Percentiles rank a stretch among this genome's conserved stretches.
phyloP scores from a whole-genome alignment of 2,888 invertebrate genomes.

The Hirtodrosophila alboralis region DNA sequence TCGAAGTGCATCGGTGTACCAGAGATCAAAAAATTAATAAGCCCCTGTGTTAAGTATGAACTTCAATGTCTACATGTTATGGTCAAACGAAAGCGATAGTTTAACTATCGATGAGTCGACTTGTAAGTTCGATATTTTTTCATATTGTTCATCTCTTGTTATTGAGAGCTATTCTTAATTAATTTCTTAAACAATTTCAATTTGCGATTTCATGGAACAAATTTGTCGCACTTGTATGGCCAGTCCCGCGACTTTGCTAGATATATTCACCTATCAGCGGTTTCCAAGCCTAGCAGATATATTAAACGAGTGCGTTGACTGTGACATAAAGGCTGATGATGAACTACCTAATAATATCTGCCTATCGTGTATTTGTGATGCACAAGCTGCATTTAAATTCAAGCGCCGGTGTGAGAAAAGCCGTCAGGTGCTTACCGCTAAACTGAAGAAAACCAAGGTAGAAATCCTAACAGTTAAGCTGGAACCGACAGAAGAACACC shows the following conservation, averaged over 20 bases:
- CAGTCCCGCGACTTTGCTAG: slow-evolving; percentile 24
- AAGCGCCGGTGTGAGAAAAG: slow-evolving; percentile 73
- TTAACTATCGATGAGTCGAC: too few relatives aligned
- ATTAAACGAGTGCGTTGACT: slow-evolving; percentile 55
- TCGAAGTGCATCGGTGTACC: too few relatives aligned
- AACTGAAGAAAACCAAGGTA: slow-evolving; percentile 3
- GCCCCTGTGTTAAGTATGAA: too few relatives aligned
- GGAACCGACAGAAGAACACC: too few relatives aligned
- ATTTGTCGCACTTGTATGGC: slow-evolving; percentile 63
- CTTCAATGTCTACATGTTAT: too few relatives aligned
- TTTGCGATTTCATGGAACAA: slow-evolving; percentile 34
- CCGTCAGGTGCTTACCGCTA: slow-evolving; percentile 20
- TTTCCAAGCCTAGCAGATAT: slow-evolving; percentile 46
- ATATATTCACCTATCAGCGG: slow-evolving; percentile 42
- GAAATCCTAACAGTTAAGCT: neutral
- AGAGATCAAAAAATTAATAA: too few relatives aligned
- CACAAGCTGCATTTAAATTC: slow-evolving; percentile 66
- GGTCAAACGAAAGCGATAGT: too few relatives aligned
- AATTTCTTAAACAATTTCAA: slow-evolving; percentile 1
- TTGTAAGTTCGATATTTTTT: too few relatives aligned
- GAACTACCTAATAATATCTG: slow-evolving; percentile 75
- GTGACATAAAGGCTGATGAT: slow-evolving; percentile 25
- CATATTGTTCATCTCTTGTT: too few relatives aligned
- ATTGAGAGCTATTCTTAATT: too few relatives aligned
- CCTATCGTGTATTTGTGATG: slow-evolving; percentile 55